Evolutionary conservation across 2,797 vertebrate genomes (phyloP).

Genomic region (Cryptoblepharus egeriae): DNA sequence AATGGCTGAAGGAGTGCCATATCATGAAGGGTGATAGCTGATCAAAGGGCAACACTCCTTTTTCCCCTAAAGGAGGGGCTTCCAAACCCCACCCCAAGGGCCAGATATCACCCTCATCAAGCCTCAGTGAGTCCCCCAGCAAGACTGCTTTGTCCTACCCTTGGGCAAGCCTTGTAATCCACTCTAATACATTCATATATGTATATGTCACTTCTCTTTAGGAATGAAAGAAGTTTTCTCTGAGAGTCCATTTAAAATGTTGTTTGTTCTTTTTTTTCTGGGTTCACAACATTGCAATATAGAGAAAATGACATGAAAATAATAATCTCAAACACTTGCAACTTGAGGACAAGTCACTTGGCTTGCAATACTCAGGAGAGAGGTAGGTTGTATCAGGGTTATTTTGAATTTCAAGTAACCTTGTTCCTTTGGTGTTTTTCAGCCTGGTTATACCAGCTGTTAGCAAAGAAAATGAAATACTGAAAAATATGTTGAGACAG

Average conservation of each 20-base stretch:
- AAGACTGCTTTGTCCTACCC: no score
- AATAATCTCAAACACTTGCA: background rate
- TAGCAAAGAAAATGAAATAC: conserved; percentile 1
- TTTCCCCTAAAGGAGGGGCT: no score
- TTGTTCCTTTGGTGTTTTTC: background rate
- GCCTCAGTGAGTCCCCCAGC: no score
- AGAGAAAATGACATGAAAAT: background rate
- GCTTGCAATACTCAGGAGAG: background rate
- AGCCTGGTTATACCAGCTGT: conserved; percentile 10
- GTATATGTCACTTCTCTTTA: background rate
- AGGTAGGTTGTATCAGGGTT: background rate
- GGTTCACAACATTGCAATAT: background rate
- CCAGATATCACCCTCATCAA: no score
- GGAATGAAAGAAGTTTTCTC: background rate
- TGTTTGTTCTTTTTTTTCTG: background rate
- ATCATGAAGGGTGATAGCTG: no score
- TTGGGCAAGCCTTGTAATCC: no score
- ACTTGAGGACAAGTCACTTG: background rate
- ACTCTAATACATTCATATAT: no score
- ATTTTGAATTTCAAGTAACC: conserved; percentile 17
- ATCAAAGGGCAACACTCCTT: no score
- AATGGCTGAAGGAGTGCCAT: no score
- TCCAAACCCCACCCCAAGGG: no score
- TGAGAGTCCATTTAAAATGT: background rate
- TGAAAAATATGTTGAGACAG: conserved; percentile 15